Conservation (phyloP, 2,113 vertebrate species). For the Vimba vimba region DNA sequence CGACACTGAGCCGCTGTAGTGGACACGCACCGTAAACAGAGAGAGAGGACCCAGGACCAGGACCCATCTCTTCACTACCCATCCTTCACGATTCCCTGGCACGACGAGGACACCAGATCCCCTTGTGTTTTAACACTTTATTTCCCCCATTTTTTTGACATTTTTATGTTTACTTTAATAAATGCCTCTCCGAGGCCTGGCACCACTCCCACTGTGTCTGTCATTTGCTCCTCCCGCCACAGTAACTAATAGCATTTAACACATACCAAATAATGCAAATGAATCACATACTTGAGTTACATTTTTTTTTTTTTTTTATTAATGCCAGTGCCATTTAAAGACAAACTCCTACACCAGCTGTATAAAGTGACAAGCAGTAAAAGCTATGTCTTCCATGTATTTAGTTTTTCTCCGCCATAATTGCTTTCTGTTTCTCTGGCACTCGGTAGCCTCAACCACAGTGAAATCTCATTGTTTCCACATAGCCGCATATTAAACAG, state of each 20-base stretch:
- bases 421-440: background rate
- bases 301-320: background rate
- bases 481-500: background rate
- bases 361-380: background rate
- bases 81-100: too few species aligned
- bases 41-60: too few species aligned
- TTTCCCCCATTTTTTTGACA: too few species aligned
- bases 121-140: too few species aligned
- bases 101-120: too few species aligned
- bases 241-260: background rate
- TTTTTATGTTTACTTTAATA: too few species aligned
- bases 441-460: background rate
- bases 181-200: too few species aligned
- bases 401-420: background rate
- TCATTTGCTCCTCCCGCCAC: too few species aligned
- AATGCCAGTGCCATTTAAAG: background rate
- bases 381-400: background rate
- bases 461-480: background rate
- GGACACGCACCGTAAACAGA: too few species aligned
- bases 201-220: too few species aligned
- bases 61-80: too few species aligned
- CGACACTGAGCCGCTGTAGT: too few species aligned
- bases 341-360: background rate
- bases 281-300: background rate
- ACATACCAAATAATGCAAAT: background rate